Conservation (phyloP, 2,888 invertebrate genomes). For the Agonopterix heracliana region DNA sequence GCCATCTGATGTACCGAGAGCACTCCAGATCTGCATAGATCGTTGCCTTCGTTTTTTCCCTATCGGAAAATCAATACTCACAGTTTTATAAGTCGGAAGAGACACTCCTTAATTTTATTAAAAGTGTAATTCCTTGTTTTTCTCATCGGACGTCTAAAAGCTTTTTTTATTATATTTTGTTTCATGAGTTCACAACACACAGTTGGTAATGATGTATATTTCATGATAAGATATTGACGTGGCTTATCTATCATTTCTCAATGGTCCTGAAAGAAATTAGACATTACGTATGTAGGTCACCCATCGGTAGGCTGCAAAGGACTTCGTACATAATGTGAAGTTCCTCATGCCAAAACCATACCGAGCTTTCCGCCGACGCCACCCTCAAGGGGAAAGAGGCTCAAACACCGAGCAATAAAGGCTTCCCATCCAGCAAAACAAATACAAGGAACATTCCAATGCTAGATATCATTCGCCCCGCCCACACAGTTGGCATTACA, state of each 20-base stretch:
- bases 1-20: constrained; percentile 77
- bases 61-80: constrained; percentile 75
- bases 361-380: constrained; percentile 61
- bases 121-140: constrained; percentile 10
- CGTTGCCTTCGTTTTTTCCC: constrained; percentile 76
- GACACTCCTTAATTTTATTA: constrained; percentile 64
- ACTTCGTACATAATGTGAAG: constrained; percentile 65
- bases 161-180: no score
- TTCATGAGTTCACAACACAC: no score
- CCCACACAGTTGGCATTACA: constrained; percentile 76
- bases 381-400: constrained; percentile 71
- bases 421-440: constrained; percentile 72
- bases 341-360: constrained; percentile 61
- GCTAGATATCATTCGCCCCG: constrained; percentile 76
- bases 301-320: constrained; percentile 42
- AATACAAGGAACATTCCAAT: constrained; percentile 76
- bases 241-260: no score
- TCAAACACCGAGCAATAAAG: constrained; percentile 71
- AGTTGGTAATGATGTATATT: no score
- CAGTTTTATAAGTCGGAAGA: constrained; percentile 60
- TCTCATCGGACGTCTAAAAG: no score
- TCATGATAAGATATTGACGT: no score
- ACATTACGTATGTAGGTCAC: constrained; percentile 31
- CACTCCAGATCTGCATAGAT: constrained; percentile 77
- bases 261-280: background rate